Evolutionary conservation across 2,113 vertebrate genomes (phyloP).

Genomic region (Onychostruthus taczanowskii): DNA sequence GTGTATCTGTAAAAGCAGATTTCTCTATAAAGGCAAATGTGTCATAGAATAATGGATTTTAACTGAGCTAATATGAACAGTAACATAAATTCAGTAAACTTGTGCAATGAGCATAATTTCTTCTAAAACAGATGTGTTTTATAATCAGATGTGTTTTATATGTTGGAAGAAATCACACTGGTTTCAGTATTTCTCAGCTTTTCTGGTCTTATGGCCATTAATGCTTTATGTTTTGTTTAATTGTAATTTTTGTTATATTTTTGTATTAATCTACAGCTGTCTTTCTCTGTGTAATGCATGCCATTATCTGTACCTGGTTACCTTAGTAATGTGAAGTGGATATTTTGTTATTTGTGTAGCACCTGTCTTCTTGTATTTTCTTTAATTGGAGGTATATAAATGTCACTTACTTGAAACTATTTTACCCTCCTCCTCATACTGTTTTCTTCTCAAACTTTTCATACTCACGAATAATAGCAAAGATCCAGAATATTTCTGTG

Average conservation of each 20-base stretch:
- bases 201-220: neutral
- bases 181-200: neutral
- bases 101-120: neutral
- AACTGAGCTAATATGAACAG: neutral
- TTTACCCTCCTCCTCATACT: neutral
- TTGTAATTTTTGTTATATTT: neutral
- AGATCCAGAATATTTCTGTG: neutral
- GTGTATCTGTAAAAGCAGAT: neutral
- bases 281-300: neutral
- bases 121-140: neutral
- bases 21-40: neutral
- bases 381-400: neutral
- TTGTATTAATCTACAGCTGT: neutral
- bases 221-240: neutral
- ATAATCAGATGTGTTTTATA: neutral
- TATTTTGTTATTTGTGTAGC: neutral
- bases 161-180: neutral
- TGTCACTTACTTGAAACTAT: neutral
- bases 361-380: neutral
- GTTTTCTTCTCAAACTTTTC: neutral
- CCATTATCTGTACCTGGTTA: neutral
- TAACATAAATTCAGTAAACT: neutral
- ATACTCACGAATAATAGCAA: neutral
- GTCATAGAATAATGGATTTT: neutral
- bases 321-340: neutral